Base-by-base conservation (phyloP, 2,113 vertebrate genomes). In the Myodes glareolus region DNA sequence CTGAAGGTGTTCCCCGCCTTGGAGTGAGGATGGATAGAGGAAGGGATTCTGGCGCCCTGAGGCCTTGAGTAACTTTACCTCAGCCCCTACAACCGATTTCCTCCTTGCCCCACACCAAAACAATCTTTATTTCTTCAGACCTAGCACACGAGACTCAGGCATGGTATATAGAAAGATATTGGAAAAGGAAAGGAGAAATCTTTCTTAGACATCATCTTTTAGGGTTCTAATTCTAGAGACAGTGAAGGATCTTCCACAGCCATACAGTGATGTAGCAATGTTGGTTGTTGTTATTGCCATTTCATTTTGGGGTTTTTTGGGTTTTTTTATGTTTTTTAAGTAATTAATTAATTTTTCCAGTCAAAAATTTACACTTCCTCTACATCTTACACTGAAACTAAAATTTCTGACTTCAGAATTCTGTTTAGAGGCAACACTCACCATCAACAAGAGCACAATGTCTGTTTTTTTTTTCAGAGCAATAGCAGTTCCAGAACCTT, bases 171-270 rank as follows among this genome's bases (percentile, higher is more conserved):
- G 84, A 58, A 75, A 97, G 90, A 63, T 75, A 52, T 87, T n/a
- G 78, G 31, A 93, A 96, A 96, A 23, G 31, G 65, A 47, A 92
- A 94, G 42, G 61, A 55, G 70, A 76, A 95, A 7, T 11, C n/a
- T 47, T 68, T 87, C 68, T 58, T 77, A 13, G 61, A 86, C 72
- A 91, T 33, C 17, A 11, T 73, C 42, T 92, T 73, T 86, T 61
- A 36, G 29, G n/a, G 67, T 67, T 36, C 3, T 39, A 45, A 91
- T 58, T 50, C 91, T 67, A 86, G 85, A 78, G 65, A 87, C 50
- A 67, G 27, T 17, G 42, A 86, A 0, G 3, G 82, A 47, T 42
- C 39, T 47, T 47, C 55, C 55, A 17, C 1, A 2, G 23, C 29
- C 42, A 36, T 12, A n/a, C 31, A 80, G 5, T 29, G 27, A 11